Base-by-base conservation (phyloP, 1,140 invertebrate species). In the Panagrolaimus sp. region DNA sequence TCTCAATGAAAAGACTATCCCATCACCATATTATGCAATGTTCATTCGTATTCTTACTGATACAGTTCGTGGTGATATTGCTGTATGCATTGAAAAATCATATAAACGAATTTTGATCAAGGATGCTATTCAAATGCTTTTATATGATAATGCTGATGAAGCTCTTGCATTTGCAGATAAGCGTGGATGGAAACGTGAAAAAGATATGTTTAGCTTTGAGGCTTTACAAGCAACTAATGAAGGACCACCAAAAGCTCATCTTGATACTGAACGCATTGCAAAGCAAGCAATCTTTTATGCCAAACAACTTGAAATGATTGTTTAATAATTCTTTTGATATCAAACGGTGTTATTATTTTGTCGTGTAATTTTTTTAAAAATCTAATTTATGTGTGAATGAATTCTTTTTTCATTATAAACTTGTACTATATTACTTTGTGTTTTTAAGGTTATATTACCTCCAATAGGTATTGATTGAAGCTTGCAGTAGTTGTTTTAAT, bases 281-380 rank as follows among this genome's bases (percentile, higher is more conserved):
- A 89, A 91, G 76, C 92, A 96, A 84, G 90, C 92, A 20, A 91
- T 98, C 81, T 92, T 92, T 83, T 99, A 99, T 87, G 96, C 96
- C 14, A 89, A 91, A 82, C 94, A 99, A 87, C 87, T 99, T 63
- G 96, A 99, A 87, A 97, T 96, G 92, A 98, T 99, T 87, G 93
- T 98, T 65, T 98, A 91, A 81, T 13, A 63, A 44, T 14, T 27
- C 14, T 57, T 4, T 38, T 38, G 31, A 38, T 38, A n/a, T 31
- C 45, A n/a, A 4, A 23, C 53, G 25, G n/a, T 31, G n/a, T 31
- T 42, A 66, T 51, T 23, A n/a, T 23, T 27, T 31, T 47, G 44
- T 63, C n/a, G 38, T 63, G 16, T 63, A 31, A 63, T 43, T 63
- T 31, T 63, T 42, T n/a, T n/a, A n/a, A n/a, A n/a, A 16, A 38